Evolutionary conservation across 2,888 invertebrate genomes (phyloP), one percentile per base, ranked within the genome.

Genomic region (Gasteruption jaculator): DNA sequence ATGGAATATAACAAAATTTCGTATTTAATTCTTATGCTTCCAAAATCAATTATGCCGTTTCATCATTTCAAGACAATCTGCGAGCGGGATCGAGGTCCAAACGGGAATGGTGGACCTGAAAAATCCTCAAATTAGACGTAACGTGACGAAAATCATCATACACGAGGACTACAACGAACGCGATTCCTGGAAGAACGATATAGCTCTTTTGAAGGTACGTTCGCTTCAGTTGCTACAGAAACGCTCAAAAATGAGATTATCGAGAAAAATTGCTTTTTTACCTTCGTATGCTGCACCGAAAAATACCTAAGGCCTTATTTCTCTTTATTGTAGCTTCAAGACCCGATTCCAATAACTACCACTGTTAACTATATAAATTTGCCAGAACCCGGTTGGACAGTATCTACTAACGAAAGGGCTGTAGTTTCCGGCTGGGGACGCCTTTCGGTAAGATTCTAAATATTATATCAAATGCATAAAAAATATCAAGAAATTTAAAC

Each of bases 181-280:
- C 0, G 42, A 59, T 32, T 56, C 53, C 22, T 48, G 43, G 47
- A 30, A 29, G 11, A 54, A 60, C 37, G 67, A 65, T 27, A 59
- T 67, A n/a, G 62, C 65, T 15, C 35, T 67, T 5, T 24, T 67
- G n/a, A 56, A 53, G 50, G 61, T 62, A 46, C 39, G 78, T 18
- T 8, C n/a, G 22, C 10, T 10, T 10, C 26, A 25, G n/a, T 35
- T 35, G 25, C 10, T 22, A 6, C 14, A 14, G 25, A 29, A n/a
- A 5, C n/a, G n/a, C n/a, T 5, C 29, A 29, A 11, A 11, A 11
- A 14, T 22, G 12, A 22, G 26, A 3, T 16, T 48, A 44, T 32
- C 51, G 10, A 10, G 38, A 26, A 7, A 31, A 3, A 36, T 31
- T 26, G 41, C 48, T 30, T 14, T 14, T 6, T 30, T 12, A n/a